These are phyloP conservation scores for Dynastes tityus DNA, from an alignment of 2,888 invertebrate species.

Conservation along the genomic window DNA sequence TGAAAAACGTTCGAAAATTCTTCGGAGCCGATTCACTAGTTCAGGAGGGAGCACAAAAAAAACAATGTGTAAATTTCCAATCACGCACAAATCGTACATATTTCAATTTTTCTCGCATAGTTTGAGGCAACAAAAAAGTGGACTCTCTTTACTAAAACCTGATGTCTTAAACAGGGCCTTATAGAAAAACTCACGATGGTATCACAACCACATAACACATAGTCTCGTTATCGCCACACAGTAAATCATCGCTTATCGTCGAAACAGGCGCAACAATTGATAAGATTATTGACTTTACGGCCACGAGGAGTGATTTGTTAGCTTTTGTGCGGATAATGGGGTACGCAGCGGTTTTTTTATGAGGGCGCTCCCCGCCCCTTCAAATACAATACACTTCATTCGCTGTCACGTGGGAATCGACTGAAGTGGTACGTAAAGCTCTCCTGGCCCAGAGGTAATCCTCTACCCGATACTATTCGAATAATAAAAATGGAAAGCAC, in stretches of 20 bases:
- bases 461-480: constrained; percentile 9
- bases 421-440: constrained; percentile 30
- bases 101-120: no score
- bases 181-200: neutral
- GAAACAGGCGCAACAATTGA: constrained; percentile 41
- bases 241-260: constrained; percentile 31
- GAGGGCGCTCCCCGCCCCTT: constrained; percentile 13
- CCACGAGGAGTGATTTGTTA: constrained; percentile 46
- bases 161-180: neutral
- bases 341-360: constrained; percentile 18
- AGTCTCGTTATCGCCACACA: constrained; percentile 8
- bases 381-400: constrained; percentile 13
- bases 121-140: no score
- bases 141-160: no score
- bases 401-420: constrained; percentile 16
- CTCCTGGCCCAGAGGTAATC: constrained; percentile 7
- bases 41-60: no score
- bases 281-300: constrained; percentile 49
- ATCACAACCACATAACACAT: neutral
- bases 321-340: constrained; percentile 41
- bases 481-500: constrained; percentile 18
- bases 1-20: no score
- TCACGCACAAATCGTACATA: no score
- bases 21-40: no score
- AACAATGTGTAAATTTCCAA: no score